Conservation (phyloP, 2,888 invertebrate species). For the Sialis fuliginosa region DNA sequence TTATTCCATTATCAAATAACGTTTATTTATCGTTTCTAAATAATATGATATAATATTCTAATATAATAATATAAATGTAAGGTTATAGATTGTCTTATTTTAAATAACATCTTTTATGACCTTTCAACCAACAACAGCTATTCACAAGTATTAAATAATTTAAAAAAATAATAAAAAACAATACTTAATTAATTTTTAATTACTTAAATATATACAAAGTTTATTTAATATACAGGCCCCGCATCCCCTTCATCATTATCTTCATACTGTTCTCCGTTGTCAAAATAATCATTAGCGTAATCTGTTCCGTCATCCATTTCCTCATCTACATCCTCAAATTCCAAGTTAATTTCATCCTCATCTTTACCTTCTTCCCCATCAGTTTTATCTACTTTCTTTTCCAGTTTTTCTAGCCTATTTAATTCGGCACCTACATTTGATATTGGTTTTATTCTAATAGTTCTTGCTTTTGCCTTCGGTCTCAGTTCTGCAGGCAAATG, state of each 20-base stretch:
- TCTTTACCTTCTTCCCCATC: conserved; percentile 30
- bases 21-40: no score
- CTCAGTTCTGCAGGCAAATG: conserved; percentile 3
- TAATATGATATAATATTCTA: no score
- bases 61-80: no score
- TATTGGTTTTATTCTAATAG: conserved; percentile 2
- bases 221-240: conserved; percentile 50
- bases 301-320: conserved; percentile 82
- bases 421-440: conserved; percentile 12
- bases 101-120: no score
- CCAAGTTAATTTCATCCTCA: conserved; percentile 36
- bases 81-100: no score
- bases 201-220: not conserved
- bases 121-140: no score
- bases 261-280: conserved; percentile 73
- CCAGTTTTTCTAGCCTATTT: conserved; percentile 40
- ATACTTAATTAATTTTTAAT: not conserved
- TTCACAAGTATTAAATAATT: no score
- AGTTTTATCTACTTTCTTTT: conserved; percentile 37
- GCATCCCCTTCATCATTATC: conserved; percentile 75
- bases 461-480: conserved; percentile 3
- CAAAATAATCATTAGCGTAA: conserved; percentile 74
- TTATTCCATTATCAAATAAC: no score
- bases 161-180: no score
- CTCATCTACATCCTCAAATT: conserved; percentile 53